These are phyloP conservation scores for Benitochromis conjunctus DNA, from an alignment of 2,113 vertebrate genomes.

Conservation along the genomic window DNA sequence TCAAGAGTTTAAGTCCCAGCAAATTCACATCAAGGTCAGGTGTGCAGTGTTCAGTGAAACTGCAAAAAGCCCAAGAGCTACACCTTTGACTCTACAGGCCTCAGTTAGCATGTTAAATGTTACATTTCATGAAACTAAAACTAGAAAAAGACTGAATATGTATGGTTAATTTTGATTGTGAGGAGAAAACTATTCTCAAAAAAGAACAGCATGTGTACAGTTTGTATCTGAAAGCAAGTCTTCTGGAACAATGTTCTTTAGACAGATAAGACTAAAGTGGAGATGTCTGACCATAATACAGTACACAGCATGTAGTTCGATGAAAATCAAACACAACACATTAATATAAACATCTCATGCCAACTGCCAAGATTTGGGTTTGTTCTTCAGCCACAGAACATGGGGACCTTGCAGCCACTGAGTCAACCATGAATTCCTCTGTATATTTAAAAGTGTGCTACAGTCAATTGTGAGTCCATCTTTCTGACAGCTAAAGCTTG, in stretches of 20 bases:
- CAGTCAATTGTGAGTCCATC: not conserved
- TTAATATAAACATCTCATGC: not conserved
- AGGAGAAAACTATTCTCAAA: not conserved
- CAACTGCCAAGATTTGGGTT: not conserved
- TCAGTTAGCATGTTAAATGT: not conserved
- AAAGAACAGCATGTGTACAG: not conserved
- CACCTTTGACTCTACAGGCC: not conserved
- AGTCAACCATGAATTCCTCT: not conserved
- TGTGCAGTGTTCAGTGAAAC: not conserved
- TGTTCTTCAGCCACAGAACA: not conserved
- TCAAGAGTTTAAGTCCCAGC: not conserved
- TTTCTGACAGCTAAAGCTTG: not conserved
- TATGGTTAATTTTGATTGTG: not conserved
- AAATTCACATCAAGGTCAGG: not conserved
- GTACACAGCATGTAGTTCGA: not conserved
- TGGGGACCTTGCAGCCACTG: not conserved
- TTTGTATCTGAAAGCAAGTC: not conserved
- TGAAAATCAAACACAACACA: not conserved
- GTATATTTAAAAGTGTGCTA: not conserved
- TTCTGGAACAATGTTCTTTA: not conserved
- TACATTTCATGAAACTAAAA: not conserved
- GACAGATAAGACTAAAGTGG: not conserved
- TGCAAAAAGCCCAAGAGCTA: not conserved
- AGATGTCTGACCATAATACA: not conserved
- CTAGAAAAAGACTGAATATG: not conserved